Evolutionary conservation across 2,797 vertebrate species (phyloP).

Genomic region (Benthosema pterotum): DNA sequence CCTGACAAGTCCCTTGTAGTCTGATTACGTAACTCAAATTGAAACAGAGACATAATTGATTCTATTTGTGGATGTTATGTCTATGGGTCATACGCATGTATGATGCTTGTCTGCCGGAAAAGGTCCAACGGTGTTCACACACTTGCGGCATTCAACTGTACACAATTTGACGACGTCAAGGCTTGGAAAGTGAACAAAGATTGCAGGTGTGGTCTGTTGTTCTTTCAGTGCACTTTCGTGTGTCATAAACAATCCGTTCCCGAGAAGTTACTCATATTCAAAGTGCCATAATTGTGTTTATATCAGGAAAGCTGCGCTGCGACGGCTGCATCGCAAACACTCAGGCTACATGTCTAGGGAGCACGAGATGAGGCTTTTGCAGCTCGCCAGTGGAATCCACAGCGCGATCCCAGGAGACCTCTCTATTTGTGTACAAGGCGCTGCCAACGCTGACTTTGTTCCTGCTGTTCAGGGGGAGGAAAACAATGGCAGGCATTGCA

Average conservation of each 20-base stretch:
- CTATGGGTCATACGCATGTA: neutral
- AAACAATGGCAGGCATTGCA: constrained; percentile 69
- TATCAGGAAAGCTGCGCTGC: constrained; percentile 39
- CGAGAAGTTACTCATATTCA: constrained; percentile 40
- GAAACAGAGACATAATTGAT: constrained; percentile 33
- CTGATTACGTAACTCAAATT: constrained; percentile 56
- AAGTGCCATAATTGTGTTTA: constrained; percentile 39
- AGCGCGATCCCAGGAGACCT: constrained; percentile 63
- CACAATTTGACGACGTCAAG: constrained; percentile 22
- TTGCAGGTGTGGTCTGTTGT: constrained; percentile 20
- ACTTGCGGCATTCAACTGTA: constrained; percentile 14
- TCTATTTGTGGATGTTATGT: constrained; percentile 24
- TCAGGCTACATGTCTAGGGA: constrained; percentile 43
- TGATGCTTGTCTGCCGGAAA: constrained; percentile 21
- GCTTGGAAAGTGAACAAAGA: constrained; percentile 25
- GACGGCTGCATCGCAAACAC: constrained; percentile 44
- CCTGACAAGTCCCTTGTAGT: constrained; percentile 48
- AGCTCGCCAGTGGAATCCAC: constrained; percentile 56
- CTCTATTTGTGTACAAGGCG: constrained; percentile 68
- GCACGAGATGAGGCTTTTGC: constrained; percentile 46
- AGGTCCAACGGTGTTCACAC: constrained; percentile 5
- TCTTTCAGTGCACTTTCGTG: constrained; percentile 42
- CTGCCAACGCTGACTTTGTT: constrained; percentile 66
- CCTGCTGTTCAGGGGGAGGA: constrained; percentile 59
- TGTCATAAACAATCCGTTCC: constrained; percentile 8